A percentile compares a stretch with the other conserved stretches of the same genome.
Evolutionary conservation across 2,888 invertebrate species (phyloP).

Genomic region (Spatulosminthurus flaviceps): DNA sequence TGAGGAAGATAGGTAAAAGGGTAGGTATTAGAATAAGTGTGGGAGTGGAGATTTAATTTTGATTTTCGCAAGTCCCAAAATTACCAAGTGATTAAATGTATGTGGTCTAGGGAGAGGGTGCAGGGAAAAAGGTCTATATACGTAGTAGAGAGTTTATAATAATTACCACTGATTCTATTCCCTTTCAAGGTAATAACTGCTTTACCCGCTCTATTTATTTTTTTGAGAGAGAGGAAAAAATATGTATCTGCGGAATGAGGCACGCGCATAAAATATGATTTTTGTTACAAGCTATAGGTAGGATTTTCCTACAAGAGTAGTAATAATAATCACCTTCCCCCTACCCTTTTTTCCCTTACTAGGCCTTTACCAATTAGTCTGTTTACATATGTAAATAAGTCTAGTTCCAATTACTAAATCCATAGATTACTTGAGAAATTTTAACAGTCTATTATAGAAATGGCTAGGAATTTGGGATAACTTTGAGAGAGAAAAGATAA

Average conservation of each 20-base stretch:
- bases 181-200: neutral
- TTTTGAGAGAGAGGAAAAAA: too few relatives aligned
- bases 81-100: neutral
- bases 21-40: neutral
- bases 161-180: neutral
- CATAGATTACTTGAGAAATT: too few relatives aligned
- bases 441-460: too few relatives aligned
- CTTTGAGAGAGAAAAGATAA: too few relatives aligned
- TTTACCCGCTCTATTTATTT: too few relatives aligned
- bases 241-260: too few relatives aligned
- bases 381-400: neutral
- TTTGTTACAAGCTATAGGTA: too few relatives aligned
- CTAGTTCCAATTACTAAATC: too few relatives aligned
- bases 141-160: neutral
- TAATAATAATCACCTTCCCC: neutral
- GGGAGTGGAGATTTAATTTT: constrained; percentile 3
- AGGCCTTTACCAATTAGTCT: neutral
- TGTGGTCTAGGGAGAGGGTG: neutral
- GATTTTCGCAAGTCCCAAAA: constrained; percentile 2
- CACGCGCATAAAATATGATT: too few relatives aligned
- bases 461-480: too few relatives aligned
- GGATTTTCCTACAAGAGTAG: too few relatives aligned
- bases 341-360: neutral
- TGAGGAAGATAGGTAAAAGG: neutral
- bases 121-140: neutral